A percentile compares a stretch with the other conserved stretches of the same genome.
These are phyloP conservation scores for Leguminivora glycinivorella DNA, from an alignment of 1,140 invertebrate genomes.

Conservation along the genomic window DNA sequence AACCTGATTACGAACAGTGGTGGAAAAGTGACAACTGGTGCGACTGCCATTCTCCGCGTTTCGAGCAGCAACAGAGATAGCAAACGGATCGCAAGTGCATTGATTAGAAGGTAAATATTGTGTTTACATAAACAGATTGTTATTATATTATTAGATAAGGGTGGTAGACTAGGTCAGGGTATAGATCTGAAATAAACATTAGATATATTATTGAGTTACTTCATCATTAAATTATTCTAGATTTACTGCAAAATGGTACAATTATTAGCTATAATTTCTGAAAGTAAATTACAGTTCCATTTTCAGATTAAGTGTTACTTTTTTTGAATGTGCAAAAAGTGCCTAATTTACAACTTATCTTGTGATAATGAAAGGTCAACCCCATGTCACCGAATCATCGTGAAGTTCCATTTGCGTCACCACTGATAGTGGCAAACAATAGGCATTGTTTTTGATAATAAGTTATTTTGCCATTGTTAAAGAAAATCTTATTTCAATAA, in stretches of 20 bases:
- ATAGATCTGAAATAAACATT: not conserved
- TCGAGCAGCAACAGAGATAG: constrained; percentile 74
- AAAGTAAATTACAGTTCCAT: not conserved
- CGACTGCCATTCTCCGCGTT: constrained; percentile 70
- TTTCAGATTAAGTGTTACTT: not conserved
- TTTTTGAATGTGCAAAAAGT: not conserved
- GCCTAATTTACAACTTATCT: constrained; percentile 4
- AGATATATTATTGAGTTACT: not conserved
- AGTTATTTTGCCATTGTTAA: not conserved
- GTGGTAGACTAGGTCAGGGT: not conserved
- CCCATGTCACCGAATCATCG: constrained; percentile 40
- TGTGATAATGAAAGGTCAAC: constrained; percentile 39
- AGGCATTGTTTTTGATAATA: constrained; percentile 29
- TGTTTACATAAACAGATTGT: constrained; percentile 37
- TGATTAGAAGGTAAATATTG: constrained; percentile 71
- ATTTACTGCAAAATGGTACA: not conserved
- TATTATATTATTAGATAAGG: not conserved
- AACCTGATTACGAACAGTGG: constrained; percentile 67
- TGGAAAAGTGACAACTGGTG: constrained; percentile 75
- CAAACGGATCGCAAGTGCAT: constrained; percentile 46
- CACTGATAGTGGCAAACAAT: constrained; percentile 40
- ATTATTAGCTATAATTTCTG: not conserved
- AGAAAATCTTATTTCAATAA: constrained; percentile 2
- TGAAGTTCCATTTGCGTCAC: constrained; percentile 52
- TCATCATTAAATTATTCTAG: not conserved